Percentiles rank a stretch among this genome's conserved stretches.
Conservation (phyloP, 64 coral and sea anemone genomes). For the Actinia tenebrosa region DNA sequence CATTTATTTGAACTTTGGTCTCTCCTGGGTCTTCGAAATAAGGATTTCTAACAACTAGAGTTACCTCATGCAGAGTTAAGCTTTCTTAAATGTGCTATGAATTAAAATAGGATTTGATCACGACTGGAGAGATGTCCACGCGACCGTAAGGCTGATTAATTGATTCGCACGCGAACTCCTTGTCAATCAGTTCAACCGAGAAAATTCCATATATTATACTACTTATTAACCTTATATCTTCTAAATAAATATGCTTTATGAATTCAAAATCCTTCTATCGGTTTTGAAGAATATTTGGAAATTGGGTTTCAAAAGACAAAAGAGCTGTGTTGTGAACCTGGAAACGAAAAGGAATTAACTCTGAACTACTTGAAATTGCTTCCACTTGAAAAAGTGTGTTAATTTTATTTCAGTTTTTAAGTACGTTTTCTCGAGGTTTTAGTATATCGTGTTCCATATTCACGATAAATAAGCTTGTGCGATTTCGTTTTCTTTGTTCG, state of each 20-base stretch:
- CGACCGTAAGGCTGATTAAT: not conserved
- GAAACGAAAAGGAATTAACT: too few relatives aligned
- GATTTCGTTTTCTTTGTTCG: not conserved
- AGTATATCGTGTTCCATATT: too few relatives aligned
- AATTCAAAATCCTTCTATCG: not conserved
- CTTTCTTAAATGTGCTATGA: constrained; percentile 4
- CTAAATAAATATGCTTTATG: not conserved
- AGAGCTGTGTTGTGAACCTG: too few relatives aligned
- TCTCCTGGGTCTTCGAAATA: not conserved
- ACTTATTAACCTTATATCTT: not conserved
- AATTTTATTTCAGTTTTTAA: too few relatives aligned
- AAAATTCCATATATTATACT: not conserved
- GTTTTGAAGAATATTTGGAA: not conserved
- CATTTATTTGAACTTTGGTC: not conserved
- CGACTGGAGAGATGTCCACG: not conserved
- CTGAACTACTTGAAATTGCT: too few relatives aligned
- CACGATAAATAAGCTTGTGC: not conserved
- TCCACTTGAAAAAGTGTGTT: too few relatives aligned
- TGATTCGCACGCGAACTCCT: not conserved
- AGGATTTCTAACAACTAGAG: not conserved
- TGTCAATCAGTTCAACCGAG: not conserved
- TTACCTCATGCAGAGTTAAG: constrained; percentile 1
- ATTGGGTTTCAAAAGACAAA: not conserved
- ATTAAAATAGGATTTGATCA: constrained; percentile 4
- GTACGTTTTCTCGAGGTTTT: too few relatives aligned